A percentile compares a stretch with the other conserved stretches of the same genome.
Evolutionary conservation across 1,140 invertebrate genomes (phyloP).

Genomic region (Maniola jurtina): DNA sequence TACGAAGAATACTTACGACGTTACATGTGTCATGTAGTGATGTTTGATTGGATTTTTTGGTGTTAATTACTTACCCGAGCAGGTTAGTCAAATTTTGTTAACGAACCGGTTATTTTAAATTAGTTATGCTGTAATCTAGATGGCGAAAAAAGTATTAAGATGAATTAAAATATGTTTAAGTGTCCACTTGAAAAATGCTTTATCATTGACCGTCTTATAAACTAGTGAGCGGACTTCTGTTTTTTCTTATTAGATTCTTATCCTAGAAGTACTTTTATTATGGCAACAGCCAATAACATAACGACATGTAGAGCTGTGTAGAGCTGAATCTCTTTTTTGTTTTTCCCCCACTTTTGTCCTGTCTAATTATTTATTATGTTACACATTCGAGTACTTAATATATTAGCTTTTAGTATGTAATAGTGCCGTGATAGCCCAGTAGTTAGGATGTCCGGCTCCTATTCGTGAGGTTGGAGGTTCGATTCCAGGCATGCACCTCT

Average conservation of each 20-base stretch:
- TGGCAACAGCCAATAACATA: no score
- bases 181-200: not conserved
- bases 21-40: constrained; percentile 27
- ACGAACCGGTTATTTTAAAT: constrained; percentile 5
- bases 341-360: no score
- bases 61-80: constrained; percentile 29
- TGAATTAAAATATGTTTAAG: not conserved
- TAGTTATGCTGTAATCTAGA: constrained; percentile 5
- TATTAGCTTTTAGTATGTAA: no score
- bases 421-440: no score
- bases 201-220: not conserved
- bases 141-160: constrained; percentile 10
- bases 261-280: not conserved
- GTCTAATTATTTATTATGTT: no score
- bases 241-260: not conserved
- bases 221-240: not conserved
- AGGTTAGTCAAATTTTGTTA: constrained; percentile 26
- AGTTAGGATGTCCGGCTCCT: no score
- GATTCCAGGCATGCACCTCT: no score
- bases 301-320: no score
- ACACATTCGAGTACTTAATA: no score
- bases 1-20: constrained; percentile 14
- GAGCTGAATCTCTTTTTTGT: no score
- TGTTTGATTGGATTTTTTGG: constrained; percentile 35
- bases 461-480: no score